Base-by-base conservation (phyloP, 2,888 invertebrate species). In the Leptopilina myrica region DNA sequence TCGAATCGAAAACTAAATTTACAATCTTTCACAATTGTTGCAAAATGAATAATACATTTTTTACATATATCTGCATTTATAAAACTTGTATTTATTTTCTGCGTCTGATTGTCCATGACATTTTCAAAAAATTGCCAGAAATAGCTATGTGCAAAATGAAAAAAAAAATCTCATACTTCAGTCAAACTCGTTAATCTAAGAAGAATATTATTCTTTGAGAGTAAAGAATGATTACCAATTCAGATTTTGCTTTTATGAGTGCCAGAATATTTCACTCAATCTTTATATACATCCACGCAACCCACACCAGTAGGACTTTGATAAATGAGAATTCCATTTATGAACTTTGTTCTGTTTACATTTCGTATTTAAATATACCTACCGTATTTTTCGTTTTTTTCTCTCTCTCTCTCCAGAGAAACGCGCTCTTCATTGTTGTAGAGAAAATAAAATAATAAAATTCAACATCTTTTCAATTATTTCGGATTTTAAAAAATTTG, bases 291-390 rank as follows among this genome's bases (percentile, higher is more conserved):
- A 56, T 73, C 73, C 56, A 56, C 73, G 11, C 6, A 73, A 49
- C 73, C 73, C 73, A 73, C 73, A 59, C 73, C 33, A 33, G 33
- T 33, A 73, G 26, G 53, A 69, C 53, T 73, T 56, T 73, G 73
- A 73, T 73, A 59, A 73, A 73, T 73, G 73, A 56, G 73, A 73
- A 73, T n/a, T 15, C 33, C 73, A 73, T 73, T 56, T 56, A 73
- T 73, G 56, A 73, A 73, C 73, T 33, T 73, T 73, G 73, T 73
- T 73, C 26, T 73, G 73, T 73, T 73, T 73, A 73, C 33, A 73
- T 73, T 73, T 56, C 49, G 12, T 33, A 56, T 73, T 73, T 56
- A 73, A 73, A 73, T 73, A 73, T 73, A 53, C 56, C 56, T 33
- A 73, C 73, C 12, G 49, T 49, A 53, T 73, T 73, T 73, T 73